Percentiles rank a stretch among this genome's conserved stretches.
Evolutionary conservation across 2,113 vertebrate genomes (phyloP).

Genomic region (Microtus pennsylvanicus): DNA sequence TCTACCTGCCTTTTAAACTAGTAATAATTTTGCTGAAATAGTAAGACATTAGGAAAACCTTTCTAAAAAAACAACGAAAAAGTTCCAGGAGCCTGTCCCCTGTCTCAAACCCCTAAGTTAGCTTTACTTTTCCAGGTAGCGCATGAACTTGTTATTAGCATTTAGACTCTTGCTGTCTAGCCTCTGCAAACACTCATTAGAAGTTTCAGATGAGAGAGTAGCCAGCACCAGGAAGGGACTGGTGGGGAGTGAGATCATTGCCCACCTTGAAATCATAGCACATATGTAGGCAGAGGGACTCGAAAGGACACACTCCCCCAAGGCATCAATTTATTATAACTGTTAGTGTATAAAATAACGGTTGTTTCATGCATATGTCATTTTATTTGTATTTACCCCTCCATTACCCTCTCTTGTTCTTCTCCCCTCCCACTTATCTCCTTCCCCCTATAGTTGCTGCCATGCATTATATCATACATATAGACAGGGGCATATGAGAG

Average conservation of each 20-base stretch:
- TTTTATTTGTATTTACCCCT: neutral
- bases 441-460: neutral
- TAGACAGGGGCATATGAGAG: neutral
- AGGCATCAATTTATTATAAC: neutral
- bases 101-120: neutral
- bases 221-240: neutral
- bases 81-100: neutral
- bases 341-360: neutral
- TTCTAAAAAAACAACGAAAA: neutral
- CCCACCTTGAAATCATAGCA: neutral
- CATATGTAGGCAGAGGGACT: too few relatives aligned
- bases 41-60: neutral
- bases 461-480: neutral
- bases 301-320: neutral
- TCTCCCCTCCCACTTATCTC: neutral
- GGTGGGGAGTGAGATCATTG: neutral
- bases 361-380: neutral
- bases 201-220: neutral
- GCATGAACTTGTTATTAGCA: neutral
- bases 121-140: slow-evolving; percentile 17
- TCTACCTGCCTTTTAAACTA: neutral
- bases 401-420: neutral
- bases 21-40: neutral
- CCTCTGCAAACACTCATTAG: neutral
- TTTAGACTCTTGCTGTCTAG: neutral